These are phyloP conservation scores for Dicerorhinus sumatrensis DNA, from an alignment of 2,113 vertebrate genomes.

Conservation along the genomic window DNA sequence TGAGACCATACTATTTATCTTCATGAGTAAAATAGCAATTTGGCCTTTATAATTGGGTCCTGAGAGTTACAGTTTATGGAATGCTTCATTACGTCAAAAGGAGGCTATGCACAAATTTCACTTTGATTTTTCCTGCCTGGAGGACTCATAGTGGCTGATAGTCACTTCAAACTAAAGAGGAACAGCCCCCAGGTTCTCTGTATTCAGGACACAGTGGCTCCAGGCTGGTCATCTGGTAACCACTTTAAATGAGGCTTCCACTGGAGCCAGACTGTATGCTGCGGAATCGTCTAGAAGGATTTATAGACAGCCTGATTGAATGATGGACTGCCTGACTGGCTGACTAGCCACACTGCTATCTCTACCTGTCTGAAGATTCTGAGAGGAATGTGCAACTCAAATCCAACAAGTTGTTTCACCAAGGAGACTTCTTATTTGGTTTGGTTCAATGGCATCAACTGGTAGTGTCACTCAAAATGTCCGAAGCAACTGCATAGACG, in stretches of 20 bases:
- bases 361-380: not conserved
- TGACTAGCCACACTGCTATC: not conserved
- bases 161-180: not conserved
- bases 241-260: slow-evolving; percentile 52
- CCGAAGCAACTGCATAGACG: not conserved
- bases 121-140: not conserved
- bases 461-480: not conserved
- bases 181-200: not conserved
- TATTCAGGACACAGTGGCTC: not conserved
- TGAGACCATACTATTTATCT: slow-evolving; percentile 69
- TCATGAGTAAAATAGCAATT: slow-evolving; percentile 73
- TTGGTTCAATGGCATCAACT: not conserved
- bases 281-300: not conserved
- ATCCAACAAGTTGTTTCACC: not conserved
- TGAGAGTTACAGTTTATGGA: slow-evolving; percentile 59
- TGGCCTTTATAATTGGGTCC: slow-evolving; percentile 74
- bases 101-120: slow-evolving; percentile 46
- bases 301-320: not conserved
- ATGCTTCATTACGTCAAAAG: slow-evolving; percentile 64
- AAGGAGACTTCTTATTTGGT: slow-evolving; percentile 14
- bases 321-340: not conserved
- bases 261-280: not conserved
- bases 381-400: not conserved
- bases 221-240: slow-evolving; percentile 29
- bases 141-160: not conserved